These are phyloP conservation scores for Dastarcus helophoroides DNA, from an alignment of 2,888 invertebrate species.

Conservation along the genomic window DNA sequence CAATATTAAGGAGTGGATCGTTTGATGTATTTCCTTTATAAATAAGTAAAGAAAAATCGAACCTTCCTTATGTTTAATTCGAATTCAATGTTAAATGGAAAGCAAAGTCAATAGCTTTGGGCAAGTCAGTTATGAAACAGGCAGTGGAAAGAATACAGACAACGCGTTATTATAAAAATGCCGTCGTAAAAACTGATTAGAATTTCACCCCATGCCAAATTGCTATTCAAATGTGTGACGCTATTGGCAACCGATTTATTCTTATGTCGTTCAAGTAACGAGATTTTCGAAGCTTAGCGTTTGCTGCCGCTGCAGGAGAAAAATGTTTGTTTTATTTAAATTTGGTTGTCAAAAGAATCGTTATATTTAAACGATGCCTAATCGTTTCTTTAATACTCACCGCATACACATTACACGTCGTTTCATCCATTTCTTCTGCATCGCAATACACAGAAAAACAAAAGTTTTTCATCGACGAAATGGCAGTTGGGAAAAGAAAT, in stretches of 20 bases:
- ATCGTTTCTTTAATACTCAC: no score
- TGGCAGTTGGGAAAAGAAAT: no score
- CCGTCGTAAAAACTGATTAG: slow-evolving; percentile 38
- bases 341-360: slow-evolving; percentile 32
- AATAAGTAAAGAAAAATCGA: no score
- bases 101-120: slow-evolving; percentile 14
- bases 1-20: no score
- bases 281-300: slow-evolving; percentile 33
- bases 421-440: no score
- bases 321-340: slow-evolving; percentile 38
- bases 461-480: no score
- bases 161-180: slow-evolving; percentile 35
- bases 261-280: slow-evolving; percentile 36
- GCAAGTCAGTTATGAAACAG: slow-evolving; percentile 19
- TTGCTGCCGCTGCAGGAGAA: slow-evolving; percentile 28
- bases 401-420: no score
- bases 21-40: no score
- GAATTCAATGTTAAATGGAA: slow-evolving; percentile 11
- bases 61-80: no score
- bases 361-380: no score
- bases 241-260: slow-evolving; percentile 39
- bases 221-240: slow-evolving; percentile 38
- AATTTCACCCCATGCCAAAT: slow-evolving; percentile 37
- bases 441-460: no score
- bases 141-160: slow-evolving; percentile 25